A percentile compares a stretch with the other conserved stretches of the same genome.
Conservation (phyloP, 1,140 invertebrate genomes). For the Tribolium castaneum region DNA sequence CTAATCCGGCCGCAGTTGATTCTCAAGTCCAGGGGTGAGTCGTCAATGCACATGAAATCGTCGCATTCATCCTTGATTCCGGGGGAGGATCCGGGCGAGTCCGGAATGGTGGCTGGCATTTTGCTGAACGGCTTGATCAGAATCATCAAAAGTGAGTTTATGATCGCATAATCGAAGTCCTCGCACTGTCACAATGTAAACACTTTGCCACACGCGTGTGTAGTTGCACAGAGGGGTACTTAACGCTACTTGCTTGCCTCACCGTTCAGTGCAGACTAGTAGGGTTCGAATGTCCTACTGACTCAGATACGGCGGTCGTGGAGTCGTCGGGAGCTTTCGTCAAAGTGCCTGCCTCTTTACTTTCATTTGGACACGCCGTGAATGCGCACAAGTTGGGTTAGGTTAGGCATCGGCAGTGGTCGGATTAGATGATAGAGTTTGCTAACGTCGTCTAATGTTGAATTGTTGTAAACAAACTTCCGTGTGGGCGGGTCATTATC, state of each 20-base stretch:
- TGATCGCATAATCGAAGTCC: slow-evolving; percentile 17
- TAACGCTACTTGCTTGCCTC: slow-evolving; percentile 41
- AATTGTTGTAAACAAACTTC: slow-evolving; percentile 52
- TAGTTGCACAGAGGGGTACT: slow-evolving; percentile 25
- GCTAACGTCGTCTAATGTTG: slow-evolving; percentile 48
- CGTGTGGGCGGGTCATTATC: slow-evolving; percentile 48
- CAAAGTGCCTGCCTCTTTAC: slow-evolving; percentile 59
- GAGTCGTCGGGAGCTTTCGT: slow-evolving; percentile 64
- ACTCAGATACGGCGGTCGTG: slow-evolving; percentile 63
- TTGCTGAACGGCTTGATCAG: slow-evolving; percentile 48
- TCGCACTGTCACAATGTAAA: slow-evolving; percentile 26
- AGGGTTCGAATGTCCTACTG: slow-evolving; percentile 63
- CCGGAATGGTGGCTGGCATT: slow-evolving; percentile 44
- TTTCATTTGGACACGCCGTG: slow-evolving; percentile 65
- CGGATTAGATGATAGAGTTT: slow-evolving; percentile 31
- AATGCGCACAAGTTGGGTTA: slow-evolving; percentile 52
- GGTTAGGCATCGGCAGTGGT: slow-evolving; percentile 48
- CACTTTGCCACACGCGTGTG: slow-evolving; percentile 39
- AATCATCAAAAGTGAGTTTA: slow-evolving; percentile 46
- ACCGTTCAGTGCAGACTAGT: slow-evolving; percentile 44
- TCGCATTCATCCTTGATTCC: slow-evolving; percentile 61
- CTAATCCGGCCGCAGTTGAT: slow-evolving; percentile 63
- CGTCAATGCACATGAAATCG: slow-evolving; percentile 65
- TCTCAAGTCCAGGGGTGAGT: slow-evolving; percentile 72
- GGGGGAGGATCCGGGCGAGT: slow-evolving; percentile 19